Percentiles rank a stretch among this genome's conserved stretches.
These are phyloP conservation scores for Stratiomys singularior DNA, from an alignment of 2,888 invertebrate species.

Conservation along the genomic window DNA sequence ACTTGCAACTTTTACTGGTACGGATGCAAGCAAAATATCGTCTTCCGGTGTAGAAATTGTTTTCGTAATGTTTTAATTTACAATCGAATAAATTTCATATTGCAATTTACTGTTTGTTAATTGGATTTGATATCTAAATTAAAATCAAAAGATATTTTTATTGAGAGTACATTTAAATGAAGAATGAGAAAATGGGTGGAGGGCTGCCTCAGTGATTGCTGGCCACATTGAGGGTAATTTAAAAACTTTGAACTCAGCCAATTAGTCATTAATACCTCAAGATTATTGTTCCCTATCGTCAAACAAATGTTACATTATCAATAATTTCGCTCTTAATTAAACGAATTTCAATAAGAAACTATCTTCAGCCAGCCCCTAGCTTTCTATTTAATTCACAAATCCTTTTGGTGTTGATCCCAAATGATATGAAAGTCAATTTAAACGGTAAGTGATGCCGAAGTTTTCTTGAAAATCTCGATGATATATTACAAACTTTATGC, in stretches of 20 bases:
- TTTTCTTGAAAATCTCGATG: neutral
- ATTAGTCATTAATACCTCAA: too few relatives aligned
- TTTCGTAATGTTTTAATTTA: neutral
- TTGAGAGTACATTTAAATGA: too few relatives aligned
- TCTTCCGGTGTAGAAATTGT: neutral
- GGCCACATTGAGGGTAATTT: too few relatives aligned
- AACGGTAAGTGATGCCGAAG: neutral
- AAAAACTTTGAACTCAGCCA: too few relatives aligned
- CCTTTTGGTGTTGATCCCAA: neutral
- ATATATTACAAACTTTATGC: neutral
- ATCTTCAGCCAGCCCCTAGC: neutral
- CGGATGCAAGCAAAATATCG: neutral
- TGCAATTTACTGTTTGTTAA: neutral
- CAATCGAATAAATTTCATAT: neutral
- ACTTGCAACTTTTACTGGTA: neutral
- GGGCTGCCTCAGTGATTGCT: too few relatives aligned
- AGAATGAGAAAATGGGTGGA: too few relatives aligned
- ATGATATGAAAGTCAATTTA: neutral
- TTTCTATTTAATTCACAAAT: neutral
- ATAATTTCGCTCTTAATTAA: too few relatives aligned
- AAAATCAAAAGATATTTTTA: neutral
- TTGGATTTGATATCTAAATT: neutral
- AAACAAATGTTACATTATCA: too few relatives aligned
- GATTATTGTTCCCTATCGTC: too few relatives aligned
- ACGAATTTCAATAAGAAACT: too few relatives aligned